A percentile compares a stretch with the other conserved stretches of the same genome.
phyloP scores from a whole-genome alignment of 1,140 invertebrate genomes.

The Panulirus ornatus region DNA sequence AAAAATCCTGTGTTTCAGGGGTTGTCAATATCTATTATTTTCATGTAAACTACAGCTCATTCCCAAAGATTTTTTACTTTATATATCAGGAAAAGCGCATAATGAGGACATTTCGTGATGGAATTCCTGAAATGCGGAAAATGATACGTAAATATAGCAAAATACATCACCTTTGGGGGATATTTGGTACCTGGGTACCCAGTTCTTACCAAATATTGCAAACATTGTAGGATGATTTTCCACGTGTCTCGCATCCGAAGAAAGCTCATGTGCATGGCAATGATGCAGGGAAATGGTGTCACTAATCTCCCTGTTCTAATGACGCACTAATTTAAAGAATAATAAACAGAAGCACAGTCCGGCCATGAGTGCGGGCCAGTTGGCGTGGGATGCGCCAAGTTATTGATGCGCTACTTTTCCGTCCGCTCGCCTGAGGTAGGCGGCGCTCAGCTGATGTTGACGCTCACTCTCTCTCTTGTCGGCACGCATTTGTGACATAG shows the following conservation, averaged over 20 bases:
- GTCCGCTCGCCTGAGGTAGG: constrained; percentile 36
- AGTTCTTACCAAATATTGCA: not conserved
- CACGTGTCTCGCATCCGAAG: not conserved
- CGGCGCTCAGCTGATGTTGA: not conserved
- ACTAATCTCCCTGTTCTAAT: not conserved
- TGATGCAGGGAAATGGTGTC: not conserved
- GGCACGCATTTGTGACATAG: not conserved
- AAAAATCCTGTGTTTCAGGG: constrained; percentile 48
- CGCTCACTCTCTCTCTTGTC: not conserved
- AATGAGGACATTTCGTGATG: not conserved
- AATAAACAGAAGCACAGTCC: constrained; percentile 42
- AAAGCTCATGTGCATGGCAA: not conserved
- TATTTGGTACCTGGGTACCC: constrained; percentile 5
- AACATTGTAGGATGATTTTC: not conserved
- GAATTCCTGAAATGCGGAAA: not conserved
- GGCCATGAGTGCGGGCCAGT: not conserved
- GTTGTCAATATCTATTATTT: constrained; percentile 23
- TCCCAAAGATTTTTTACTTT: not conserved
- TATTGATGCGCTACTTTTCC: constrained; percentile 38
- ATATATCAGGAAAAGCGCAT: constrained; percentile 17
- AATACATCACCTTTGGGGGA: not conserved
- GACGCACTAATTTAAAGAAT: constrained; percentile 30
- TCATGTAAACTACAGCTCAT: too few relatives aligned
- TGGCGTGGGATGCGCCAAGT: constrained; percentile 17
- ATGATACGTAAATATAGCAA: not conserved